Conservation (phyloP, 2,797 vertebrate species). For the Coreius guichenoti region DNA sequence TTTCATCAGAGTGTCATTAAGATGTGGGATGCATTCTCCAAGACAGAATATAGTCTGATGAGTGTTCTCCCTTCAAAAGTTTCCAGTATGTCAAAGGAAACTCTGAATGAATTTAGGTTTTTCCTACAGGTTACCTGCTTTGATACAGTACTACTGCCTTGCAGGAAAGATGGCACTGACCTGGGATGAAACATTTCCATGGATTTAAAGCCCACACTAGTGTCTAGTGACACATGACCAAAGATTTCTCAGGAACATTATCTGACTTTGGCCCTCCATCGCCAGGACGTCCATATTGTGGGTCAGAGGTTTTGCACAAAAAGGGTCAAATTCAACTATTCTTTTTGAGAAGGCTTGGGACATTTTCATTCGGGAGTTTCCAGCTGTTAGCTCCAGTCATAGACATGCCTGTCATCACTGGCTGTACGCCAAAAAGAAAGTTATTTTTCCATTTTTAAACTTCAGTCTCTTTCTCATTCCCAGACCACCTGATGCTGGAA, state of each 20-base stretch:
- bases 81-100: neutral
- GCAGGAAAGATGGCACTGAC: neutral
- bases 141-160: neutral
- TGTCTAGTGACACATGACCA: neutral
- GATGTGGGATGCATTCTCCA: neutral
- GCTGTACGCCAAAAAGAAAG: slow-evolving; percentile 21
- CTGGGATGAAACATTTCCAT: neutral
- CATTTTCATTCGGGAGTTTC: neutral
- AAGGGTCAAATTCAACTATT: neutral
- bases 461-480: neutral
- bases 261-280: neutral
- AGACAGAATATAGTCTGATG: slow-evolving; percentile 9
- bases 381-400: slow-evolving; percentile 16
- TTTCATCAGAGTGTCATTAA: slow-evolving; percentile 11
- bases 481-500: slow-evolving; percentile 37
- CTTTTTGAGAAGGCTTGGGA: neutral
- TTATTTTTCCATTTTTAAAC: slow-evolving; percentile 27
- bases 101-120: neutral
- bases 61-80: slow-evolving; percentile 11
- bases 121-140: neutral
- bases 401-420: slow-evolving; percentile 21
- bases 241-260: neutral
- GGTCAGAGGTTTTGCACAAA: neutral
- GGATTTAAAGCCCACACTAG: neutral
- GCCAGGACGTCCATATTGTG: neutral